Base-by-base conservation (phyloP, 2,797 vertebrate genomes). In the Alauda arvensis region DNA sequence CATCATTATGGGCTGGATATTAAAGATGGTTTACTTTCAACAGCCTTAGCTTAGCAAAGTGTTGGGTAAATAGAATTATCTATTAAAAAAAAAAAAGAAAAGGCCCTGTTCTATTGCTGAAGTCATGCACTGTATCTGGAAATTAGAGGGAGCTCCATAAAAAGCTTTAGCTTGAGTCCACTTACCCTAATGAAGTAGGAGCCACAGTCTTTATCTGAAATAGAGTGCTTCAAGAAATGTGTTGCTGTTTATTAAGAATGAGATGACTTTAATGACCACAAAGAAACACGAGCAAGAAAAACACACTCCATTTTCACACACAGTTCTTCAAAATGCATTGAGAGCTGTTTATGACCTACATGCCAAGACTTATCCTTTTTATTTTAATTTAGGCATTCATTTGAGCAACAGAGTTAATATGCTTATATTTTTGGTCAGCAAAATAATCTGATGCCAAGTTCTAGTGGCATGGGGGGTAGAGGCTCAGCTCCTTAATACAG, bases 311-410 rank as follows among this genome's bases (percentile, higher is more conserved):
- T 80, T 85, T 83, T 59, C 66, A 88, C 70, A 34, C 6, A 13
- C 5, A 40, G 21, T 46, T 49, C 55, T 77, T 83, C 53, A 37
- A 80, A 79, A 74, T 3, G 12, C 25, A 18, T 31, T 67, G 37
- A n/a, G 37, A 82, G n/a, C 18, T 3, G 0, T 10, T 49, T 77
- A 51, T 49, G 6, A 39, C 11, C n/a, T 20, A 2, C 7, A 2
- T 8, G 18, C 19, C 21, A 37, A 46, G 18, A 43, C 23, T 62
- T 61, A 18, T 11, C 18, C 6, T 56, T 70, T 91, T 40, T 40
- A 14, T 39, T 75, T 71, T 67, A 70, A 68, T 34, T 70, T 9
- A 42, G 6, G 10, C 11, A 18, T 28, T 78, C 18, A 45, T 59
- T 48, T 39, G 24, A 78, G n/a, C 31, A 48, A 61, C 26, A 57